Conservation (phyloP, 2,888 invertebrate species). For the Drosophila melanosoma region DNA sequence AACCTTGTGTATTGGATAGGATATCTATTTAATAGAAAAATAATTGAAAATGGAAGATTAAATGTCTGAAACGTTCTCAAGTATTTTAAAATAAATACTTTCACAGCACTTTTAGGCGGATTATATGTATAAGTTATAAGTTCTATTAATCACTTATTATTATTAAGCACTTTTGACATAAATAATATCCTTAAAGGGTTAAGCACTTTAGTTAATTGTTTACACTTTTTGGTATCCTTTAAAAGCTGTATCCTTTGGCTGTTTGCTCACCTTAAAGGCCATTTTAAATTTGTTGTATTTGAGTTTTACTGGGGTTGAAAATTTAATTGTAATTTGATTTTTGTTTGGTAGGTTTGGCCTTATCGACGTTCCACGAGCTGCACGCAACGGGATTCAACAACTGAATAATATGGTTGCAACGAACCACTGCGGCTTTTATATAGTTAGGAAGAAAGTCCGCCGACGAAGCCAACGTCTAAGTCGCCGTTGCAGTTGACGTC, state of each 20-base stretch:
- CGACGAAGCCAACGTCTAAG: slow-evolving; percentile 44
- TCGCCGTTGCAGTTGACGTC: slow-evolving; percentile 29
- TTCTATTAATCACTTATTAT: neutral
- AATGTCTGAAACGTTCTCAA: neutral
- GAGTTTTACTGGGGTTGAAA: neutral
- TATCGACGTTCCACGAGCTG: slow-evolving; percentile 77
- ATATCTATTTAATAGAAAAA: neutral
- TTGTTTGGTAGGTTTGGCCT: slow-evolving; percentile 13
- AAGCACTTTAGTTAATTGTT: slow-evolving; percentile 36
- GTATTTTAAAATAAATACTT: neutral
- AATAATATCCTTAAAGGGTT: slow-evolving; percentile 21
- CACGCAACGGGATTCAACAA: slow-evolving; percentile 85
- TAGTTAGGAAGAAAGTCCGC: slow-evolving; percentile 85
- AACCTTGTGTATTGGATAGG: neutral
- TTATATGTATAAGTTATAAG: neutral
- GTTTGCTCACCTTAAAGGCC: slow-evolving; percentile 82
- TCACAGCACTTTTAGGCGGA: slow-evolving; percentile 25
- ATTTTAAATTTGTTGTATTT: slow-evolving; percentile 62
- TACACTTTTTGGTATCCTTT: slow-evolving; percentile 59
- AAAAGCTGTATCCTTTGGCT: slow-evolving; percentile 39
- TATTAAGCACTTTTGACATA: slow-evolving; percentile 21
- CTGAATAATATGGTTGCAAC: slow-evolving; percentile 85
- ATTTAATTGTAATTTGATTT: slow-evolving; percentile 58
- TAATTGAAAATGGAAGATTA: neutral
- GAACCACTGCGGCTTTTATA: slow-evolving; percentile 85